Conservation (phyloP, 2,888 invertebrate species). For the Leptinotarsa tumamoca region DNA sequence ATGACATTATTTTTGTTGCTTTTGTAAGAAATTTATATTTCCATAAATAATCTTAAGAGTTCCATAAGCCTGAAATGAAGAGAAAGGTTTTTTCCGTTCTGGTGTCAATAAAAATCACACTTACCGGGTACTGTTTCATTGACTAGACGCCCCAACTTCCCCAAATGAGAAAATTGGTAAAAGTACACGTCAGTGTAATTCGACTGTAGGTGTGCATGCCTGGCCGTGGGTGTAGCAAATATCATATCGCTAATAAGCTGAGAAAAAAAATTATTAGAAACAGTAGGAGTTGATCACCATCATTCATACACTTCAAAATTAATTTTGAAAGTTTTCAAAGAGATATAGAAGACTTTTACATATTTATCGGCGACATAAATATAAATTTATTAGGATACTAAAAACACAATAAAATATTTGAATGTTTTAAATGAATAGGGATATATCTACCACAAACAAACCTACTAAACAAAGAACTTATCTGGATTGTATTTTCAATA, state of each 20-base stretch:
- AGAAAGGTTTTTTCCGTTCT: not conserved
- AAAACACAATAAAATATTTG: too few relatives aligned
- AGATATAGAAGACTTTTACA: not conserved
- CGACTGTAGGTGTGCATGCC: constrained; percentile 27
- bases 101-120: not conserved
- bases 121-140: constrained; percentile 26
- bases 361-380: not conserved
- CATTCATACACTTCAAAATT: too few relatives aligned
- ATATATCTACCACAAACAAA: too few relatives aligned
- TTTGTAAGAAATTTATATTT: too few relatives aligned
- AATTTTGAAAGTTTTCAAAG: too few relatives aligned
- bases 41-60: too few relatives aligned
- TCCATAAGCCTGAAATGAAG: too few relatives aligned
- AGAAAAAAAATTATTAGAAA: constrained; percentile 10
- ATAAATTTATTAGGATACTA: not conserved
- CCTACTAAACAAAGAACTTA: too few relatives aligned
- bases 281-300: too few relatives aligned
- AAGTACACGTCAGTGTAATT: constrained; percentile 27
- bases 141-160: constrained; percentile 26
- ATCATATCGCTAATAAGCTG: constrained; percentile 29
- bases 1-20: too few relatives aligned
- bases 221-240: constrained; percentile 29
- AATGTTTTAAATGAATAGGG: too few relatives aligned
- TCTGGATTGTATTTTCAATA: too few relatives aligned
- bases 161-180: constrained; percentile 35